Base-by-base conservation (phyloP, 2,888 invertebrate species). In the Silvanus unidentatus region DNA sequence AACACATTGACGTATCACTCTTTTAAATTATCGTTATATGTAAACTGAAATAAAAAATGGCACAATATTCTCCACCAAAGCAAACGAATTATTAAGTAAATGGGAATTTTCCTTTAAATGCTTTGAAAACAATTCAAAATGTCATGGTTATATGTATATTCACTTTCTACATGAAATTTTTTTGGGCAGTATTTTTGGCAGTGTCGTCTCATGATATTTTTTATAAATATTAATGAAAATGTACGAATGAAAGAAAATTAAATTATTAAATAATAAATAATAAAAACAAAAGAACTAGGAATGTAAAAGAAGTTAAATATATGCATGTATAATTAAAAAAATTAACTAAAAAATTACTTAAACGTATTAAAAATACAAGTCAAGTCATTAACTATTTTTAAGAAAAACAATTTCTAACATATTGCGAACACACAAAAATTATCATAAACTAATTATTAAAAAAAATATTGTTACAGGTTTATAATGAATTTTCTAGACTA, bases 371-470 rank as follows among this genome's bases (percentile, higher is more conserved):
- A 5, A 22, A 22, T 22, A 22, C 22, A 22, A 22, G 22, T 22
- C 22, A 22, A 22, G 22, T 22, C 22, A 22, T 22, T 22, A 22
- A 3, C 22, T 22, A 22, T 22, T n/a, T n/a, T n/a, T 5, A 22
- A 22, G 8, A 22, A 22, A 22, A 22, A 22, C 22, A 22, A 22
- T 22, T 22, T 22, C 22, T 22, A 32, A 32, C 32, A 63, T 58
- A 63, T 64, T 60, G 60, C 63, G 60, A 64, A 66, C 64, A 65
- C 64, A 64, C 60, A 58, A 59, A 58, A 44, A 55, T 54, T 51
- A 48, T 53, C 50, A 51, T 50, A 50, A 52, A 53, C 50, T 55
- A 55, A 54, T 57, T 32, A n/a, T 32, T 51, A 60, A 58, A 43
- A n/a, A n/a, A n/a, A n/a, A n/a, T n/a, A 55, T 54, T 60, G 60